A percentile compares a stretch with the other conserved stretches of the same genome.
Evolutionary conservation across 1,140 invertebrate species (phyloP).

Genomic region (Neodiprion virginianus): DNA sequence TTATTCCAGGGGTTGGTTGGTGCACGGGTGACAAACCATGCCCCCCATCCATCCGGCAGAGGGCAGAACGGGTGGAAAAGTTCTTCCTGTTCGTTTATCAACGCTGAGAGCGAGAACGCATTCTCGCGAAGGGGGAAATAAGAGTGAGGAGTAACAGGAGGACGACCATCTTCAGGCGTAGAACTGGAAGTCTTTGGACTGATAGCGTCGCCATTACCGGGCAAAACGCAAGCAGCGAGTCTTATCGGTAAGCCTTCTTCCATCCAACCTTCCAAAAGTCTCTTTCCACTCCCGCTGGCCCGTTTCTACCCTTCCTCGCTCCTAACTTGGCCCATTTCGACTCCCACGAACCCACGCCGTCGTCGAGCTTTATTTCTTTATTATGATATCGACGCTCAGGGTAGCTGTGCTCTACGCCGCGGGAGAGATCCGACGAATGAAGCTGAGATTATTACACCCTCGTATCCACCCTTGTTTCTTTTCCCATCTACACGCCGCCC

Average conservation of each 20-base stretch:
- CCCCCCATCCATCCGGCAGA: too few species aligned
- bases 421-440: neutral
- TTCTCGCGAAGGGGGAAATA: neutral
- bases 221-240: neutral
- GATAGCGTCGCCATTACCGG: neutral
- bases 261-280: neutral
- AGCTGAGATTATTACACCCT: too few species aligned
- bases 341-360: neutral
- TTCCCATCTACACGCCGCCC: too few species aligned
- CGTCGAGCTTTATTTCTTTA: conserved; percentile 9
- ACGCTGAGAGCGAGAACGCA: too few species aligned
- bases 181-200: neutral
- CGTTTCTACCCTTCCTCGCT: neutral
- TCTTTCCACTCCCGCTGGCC: neutral
- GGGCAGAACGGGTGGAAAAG: too few species aligned
- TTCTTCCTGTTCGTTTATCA: too few species aligned
- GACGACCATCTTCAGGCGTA: neutral
- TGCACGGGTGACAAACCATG: too few species aligned
- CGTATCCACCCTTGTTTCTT: too few species aligned
- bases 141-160: neutral
- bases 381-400: conserved; percentile 8
- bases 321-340: neutral
- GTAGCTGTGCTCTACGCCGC: neutral
- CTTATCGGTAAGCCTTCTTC: conserved; percentile 3
- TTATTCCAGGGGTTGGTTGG: too few species aligned